Base-by-base conservation (phyloP, 1,140 invertebrate genomes). In the Galleria mellonella region DNA sequence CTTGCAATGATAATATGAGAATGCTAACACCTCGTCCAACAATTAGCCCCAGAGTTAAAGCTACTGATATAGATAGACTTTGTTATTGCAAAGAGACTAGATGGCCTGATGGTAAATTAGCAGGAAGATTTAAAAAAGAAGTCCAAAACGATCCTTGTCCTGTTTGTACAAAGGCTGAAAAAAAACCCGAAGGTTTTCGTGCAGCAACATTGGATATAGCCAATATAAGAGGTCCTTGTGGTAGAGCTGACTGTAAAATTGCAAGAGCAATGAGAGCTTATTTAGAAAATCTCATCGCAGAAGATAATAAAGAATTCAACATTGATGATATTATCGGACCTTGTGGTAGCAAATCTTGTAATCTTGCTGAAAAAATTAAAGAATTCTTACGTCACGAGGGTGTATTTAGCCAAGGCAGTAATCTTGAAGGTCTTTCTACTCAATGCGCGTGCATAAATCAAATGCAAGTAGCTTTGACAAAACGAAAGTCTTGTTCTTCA, bases 1-100 rank as follows among this genome's bases (percentile, higher is more conserved):
- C 82, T n/a, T 85, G 82, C 53, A 82, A 85, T 54, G 77, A 85
- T 49, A 79, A 85, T 38, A 76, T 85, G 82, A 66, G 82, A 51
- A 83, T 79, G 82, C 43, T 85, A 46, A 85, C 77, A 37, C 78
- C 78, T n/a, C 68, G 62, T 23, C 70, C 78, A n/a, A 72, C 70
- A 6, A 72, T 83, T 50, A 62, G 40, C 35, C 78, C 76, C 4
- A 71, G 72, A 59, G 36, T 78, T 0, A 75, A 74, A 62, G 78
- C 82, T 5, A 82, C 78, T 9, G 82, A 85, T 43, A 74, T 85
- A 33, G 78, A 83, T 41, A 77, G 64, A 47, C 47, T 76, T 28
- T 85, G 82, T 53, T 82, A 79, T 42, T 85, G 82, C 43, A 63
- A 69, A 59, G 69, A 83, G 60, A 70, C 61, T 2, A 55, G 51